phyloP scores from a whole-genome alignment of 2,888 invertebrate genomes.

The Aquatica leii region DNA sequence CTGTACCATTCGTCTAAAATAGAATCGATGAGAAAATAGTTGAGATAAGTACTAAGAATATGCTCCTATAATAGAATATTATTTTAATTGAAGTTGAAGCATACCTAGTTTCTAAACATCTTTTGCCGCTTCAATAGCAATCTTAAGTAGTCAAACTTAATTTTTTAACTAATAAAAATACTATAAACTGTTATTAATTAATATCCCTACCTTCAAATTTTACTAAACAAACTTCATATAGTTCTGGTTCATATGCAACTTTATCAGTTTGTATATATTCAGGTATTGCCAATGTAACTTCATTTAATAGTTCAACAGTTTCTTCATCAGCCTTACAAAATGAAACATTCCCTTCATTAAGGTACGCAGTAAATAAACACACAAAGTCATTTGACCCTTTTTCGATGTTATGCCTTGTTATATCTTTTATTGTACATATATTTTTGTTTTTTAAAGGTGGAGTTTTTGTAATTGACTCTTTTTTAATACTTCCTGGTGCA shows the following conservation, averaged over 20 bases:
- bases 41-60: too few relatives aligned
- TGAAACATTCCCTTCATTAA: conserved; percentile 18
- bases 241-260: conserved; percentile 41
- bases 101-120: too few relatives aligned
- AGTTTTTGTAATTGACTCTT: background rate
- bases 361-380: conserved; percentile 17
- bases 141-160: background rate
- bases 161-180: too few relatives aligned
- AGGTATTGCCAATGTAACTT: conserved; percentile 15
- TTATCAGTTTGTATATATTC: conserved; percentile 29
- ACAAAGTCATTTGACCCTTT: conserved; percentile 21
- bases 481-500: background rate
- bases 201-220: conserved; percentile 39
- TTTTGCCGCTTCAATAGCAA: background rate
- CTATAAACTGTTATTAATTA: too few relatives aligned
- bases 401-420: conserved; percentile 17
- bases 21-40: too few relatives aligned
- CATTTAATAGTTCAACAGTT: background rate
- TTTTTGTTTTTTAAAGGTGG: background rate
- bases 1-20: conserved; percentile 51
- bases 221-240: conserved; percentile 49
- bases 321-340: conserved; percentile 14
- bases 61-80: too few relatives aligned
- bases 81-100: too few relatives aligned
- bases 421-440: conserved; percentile 4